Conservation (phyloP, 2,797 vertebrate species). For the Oreochromis mossambicus region DNA sequence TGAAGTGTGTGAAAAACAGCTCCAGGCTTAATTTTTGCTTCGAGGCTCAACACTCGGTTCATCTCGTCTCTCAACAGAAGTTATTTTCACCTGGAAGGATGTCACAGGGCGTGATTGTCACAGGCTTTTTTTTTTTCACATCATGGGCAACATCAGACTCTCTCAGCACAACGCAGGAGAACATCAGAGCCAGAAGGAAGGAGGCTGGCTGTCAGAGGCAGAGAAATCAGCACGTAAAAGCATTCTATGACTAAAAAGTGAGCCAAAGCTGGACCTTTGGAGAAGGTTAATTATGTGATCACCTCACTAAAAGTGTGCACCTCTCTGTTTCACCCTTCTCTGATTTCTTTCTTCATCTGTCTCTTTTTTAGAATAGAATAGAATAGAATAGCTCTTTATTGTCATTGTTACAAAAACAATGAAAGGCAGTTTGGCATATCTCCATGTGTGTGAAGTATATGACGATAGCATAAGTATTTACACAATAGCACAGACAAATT, state of each 20-base stretch:
- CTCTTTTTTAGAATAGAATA: neutral
- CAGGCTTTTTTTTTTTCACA: neutral
- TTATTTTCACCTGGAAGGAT: neutral
- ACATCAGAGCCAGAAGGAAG: neutral
- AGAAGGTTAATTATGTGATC: neutral
- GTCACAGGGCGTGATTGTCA: slow-evolving; percentile 1
- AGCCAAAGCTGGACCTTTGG: neutral
- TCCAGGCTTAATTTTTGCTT: neutral
- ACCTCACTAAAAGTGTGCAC: neutral
- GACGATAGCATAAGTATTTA: no score
- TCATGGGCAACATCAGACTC: neutral
- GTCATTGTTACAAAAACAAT: no score
- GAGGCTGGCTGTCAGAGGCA: neutral
- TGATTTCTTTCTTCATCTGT: neutral
- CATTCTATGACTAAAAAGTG: neutral
- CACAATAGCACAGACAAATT: no score
- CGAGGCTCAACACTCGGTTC: neutral
- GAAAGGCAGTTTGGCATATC: no score
- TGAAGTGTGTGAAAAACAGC: slow-evolving; percentile 20
- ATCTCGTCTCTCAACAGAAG: neutral
- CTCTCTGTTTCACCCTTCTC: neutral
- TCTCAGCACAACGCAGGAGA: neutral
- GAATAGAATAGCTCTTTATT: no score
- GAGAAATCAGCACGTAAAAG: neutral
- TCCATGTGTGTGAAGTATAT: no score